Conservation (phyloP, 2,113 vertebrate genomes). For the Calidris pygmaea region DNA sequence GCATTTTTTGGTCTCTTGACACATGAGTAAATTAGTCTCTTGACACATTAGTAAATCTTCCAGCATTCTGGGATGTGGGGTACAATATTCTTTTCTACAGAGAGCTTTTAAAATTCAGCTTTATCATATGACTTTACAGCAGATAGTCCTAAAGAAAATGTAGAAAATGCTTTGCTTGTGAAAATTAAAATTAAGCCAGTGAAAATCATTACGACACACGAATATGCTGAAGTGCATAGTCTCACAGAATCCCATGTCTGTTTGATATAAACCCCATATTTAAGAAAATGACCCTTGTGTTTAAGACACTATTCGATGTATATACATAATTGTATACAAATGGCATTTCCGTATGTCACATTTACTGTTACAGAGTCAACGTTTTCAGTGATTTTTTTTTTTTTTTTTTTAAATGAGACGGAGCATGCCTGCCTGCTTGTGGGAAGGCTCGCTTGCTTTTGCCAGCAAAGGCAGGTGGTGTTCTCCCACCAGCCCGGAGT, state of each 20-base stretch:
- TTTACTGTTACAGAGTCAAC: neutral
- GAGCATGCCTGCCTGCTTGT: neutral
- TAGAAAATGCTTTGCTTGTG: neutral
- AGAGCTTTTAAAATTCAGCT: neutral
- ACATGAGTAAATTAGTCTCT: neutral
- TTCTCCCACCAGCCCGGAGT: neutral
- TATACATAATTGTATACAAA: neutral
- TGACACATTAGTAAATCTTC: neutral
- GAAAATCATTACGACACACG: neutral
- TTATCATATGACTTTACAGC: neutral
- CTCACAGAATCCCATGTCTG: neutral
- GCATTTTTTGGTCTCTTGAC: neutral
- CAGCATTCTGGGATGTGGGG: neutral
- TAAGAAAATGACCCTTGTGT: neutral
- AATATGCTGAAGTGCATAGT: neutral
- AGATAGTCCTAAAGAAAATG: neutral
- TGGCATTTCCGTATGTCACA: neutral
- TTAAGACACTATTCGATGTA: neutral
- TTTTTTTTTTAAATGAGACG: neutral
- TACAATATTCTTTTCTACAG: neutral
- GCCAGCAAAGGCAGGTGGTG: conserved; percentile 34
- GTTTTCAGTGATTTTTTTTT: neutral
- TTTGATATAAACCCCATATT: neutral
- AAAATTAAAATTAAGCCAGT: conserved; percentile 2
- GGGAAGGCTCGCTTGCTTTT: neutral